Conservation (phyloP, 2,797 vertebrate species). For the Limosa lapponica region DNA sequence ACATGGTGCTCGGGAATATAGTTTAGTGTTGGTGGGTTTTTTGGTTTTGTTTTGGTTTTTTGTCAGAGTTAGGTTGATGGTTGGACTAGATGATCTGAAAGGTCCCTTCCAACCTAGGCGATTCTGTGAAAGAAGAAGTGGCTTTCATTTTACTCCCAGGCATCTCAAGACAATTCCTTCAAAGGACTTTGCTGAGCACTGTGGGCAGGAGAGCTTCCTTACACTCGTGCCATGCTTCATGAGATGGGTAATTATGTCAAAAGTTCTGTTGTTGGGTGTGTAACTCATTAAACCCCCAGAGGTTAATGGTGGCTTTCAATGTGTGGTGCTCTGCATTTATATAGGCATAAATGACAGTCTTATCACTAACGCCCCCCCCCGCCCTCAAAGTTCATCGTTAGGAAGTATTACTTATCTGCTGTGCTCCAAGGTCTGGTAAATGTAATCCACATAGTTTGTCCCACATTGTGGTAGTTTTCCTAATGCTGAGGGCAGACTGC, state of each 20-base stretch:
- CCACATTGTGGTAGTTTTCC: neutral
- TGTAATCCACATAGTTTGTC: neutral
- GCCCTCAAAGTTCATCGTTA: neutral
- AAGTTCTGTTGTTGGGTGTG: neutral
- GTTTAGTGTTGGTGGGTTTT: no score
- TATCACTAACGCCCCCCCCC: neutral
- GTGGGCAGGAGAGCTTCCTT: neutral
- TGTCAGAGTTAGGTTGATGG: no score
- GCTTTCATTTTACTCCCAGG: neutral
- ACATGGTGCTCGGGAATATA: no score
- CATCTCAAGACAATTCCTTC: neutral
- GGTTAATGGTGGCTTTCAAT: neutral
- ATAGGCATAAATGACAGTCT: neutral
- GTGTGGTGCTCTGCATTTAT: neutral
- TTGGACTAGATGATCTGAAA: no score
- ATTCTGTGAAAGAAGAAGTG: neutral
- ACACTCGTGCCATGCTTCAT: neutral
- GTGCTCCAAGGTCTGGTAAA: neutral
- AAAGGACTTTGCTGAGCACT: neutral
- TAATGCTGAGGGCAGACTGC: neutral
- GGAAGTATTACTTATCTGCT: neutral
- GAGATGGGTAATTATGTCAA: neutral
- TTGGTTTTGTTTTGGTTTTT: no score
- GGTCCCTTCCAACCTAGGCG: no score
- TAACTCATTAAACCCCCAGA: conserved; percentile 12